Conservation (phyloP, 2,113 vertebrate genomes). For the Brachyhypopomus gauderio region DNA sequence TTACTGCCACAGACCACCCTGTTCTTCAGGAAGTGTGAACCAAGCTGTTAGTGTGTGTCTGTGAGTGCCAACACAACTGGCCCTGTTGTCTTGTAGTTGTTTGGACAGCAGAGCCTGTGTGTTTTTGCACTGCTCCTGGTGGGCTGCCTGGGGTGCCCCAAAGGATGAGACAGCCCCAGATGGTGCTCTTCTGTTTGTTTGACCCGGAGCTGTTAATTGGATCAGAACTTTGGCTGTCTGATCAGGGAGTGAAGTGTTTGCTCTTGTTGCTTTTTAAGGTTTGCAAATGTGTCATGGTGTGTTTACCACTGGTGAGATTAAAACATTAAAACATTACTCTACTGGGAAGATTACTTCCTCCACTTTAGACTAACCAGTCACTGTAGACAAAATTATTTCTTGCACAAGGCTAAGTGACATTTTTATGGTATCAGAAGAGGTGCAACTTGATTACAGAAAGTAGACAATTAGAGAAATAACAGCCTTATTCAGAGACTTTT, state of each 20-base stretch:
- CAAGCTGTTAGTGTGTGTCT: conserved; percentile 23
- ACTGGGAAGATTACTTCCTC: background rate
- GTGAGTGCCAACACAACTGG: conserved; percentile 51
- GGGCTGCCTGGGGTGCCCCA: conserved; percentile 32
- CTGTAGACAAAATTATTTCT: conserved; percentile 18
- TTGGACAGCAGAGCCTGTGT: conserved; percentile 37
- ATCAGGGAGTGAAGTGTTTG: conserved; percentile 21
- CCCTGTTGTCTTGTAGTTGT: conserved; percentile 21
- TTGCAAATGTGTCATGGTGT: conserved; percentile 17
- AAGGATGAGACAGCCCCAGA: conserved; percentile 48
- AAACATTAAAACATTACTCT: background rate
- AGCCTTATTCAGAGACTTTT: background rate
- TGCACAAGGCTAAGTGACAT: conserved; percentile 22
- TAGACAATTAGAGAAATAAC: background rate
- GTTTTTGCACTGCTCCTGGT: conserved; percentile 29
- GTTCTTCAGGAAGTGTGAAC: conserved; percentile 3
- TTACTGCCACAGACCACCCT: conserved; percentile 8
- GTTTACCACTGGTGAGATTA: background rate
- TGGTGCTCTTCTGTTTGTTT: conserved; percentile 45
- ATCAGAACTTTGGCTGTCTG: conserved; percentile 26
- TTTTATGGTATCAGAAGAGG: conserved; percentile 15
- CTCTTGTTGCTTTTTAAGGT: conserved; percentile 1
- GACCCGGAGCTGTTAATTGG: conserved; percentile 31
- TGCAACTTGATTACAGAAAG: background rate
- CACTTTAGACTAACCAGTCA: background rate